phyloP scores from a whole-genome alignment of 2,797 vertebrate genomes.

The Brotula barbata region DNA sequence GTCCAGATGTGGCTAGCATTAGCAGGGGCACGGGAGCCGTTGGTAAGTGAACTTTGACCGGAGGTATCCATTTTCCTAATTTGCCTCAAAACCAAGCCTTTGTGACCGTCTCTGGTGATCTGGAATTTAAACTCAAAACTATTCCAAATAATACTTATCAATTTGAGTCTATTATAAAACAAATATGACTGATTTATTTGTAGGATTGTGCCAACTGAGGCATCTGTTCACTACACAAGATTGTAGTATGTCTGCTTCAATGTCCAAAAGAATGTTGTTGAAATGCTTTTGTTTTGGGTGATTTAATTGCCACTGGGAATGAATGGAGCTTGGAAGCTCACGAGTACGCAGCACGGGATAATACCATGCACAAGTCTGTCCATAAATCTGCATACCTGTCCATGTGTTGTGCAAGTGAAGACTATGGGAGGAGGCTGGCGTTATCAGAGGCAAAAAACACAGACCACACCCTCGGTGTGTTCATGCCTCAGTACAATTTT shows the following conservation, averaged over 20 bases:
- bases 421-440: slow-evolving; percentile 36
- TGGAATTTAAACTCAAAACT: background rate
- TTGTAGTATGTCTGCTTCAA: background rate
- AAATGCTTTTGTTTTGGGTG: no score
- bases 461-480: slow-evolving; percentile 67
- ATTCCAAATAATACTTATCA: background rate
- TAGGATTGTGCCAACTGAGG: no score
- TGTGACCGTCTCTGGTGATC: background rate
- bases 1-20: slow-evolving; percentile 49
- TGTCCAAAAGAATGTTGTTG: no score
- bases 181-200: no score
- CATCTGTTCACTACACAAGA: slow-evolving; percentile 10
- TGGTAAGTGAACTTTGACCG: slow-evolving; percentile 74
- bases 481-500: slow-evolving; percentile 7
- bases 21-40: slow-evolving; percentile 30
- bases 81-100: slow-evolving; percentile 24
- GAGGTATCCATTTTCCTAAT: slow-evolving; percentile 73
- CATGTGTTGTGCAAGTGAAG: slow-evolving; percentile 16
- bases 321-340: background rate
- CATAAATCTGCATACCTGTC: background rate
- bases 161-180: background rate
- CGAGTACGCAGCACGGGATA: background rate
- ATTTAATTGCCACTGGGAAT: background rate
- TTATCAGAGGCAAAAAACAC: slow-evolving; percentile 65
- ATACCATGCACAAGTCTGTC: slow-evolving; percentile 1